Evolutionary conservation across 2,797 vertebrate genomes (phyloP).

Genomic region (Spondyliosoma cantharus): DNA sequence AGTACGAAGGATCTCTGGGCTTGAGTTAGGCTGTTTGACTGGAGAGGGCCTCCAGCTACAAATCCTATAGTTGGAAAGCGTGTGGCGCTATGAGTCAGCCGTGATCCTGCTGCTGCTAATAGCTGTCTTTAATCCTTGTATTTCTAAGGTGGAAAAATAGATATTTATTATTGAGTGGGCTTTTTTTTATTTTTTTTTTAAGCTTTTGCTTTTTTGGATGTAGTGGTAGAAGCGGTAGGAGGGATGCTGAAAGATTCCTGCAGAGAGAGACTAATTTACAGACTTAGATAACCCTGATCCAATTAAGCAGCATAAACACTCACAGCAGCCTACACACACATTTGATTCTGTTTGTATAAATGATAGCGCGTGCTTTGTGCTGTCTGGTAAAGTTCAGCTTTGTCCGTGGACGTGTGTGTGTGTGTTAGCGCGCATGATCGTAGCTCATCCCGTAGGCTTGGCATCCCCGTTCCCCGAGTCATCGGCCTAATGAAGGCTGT

Average conservation of each 20-base stretch:
- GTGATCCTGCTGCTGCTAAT: slow-evolving; percentile 30
- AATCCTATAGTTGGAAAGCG: slow-evolving; percentile 43
- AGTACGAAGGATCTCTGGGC: slow-evolving; percentile 30
- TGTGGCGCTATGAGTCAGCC: slow-evolving; percentile 28
- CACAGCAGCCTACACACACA: slow-evolving; percentile 43
- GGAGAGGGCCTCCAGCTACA: slow-evolving; percentile 44
- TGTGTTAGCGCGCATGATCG: slow-evolving; percentile 15
- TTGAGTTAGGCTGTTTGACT: slow-evolving; percentile 32
- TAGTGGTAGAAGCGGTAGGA: slow-evolving; percentile 23
- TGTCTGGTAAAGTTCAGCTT: slow-evolving; percentile 22
- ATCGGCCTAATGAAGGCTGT: slow-evolving; percentile 56
- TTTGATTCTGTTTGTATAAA: slow-evolving; percentile 45
- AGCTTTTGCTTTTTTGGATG: slow-evolving; percentile 25
- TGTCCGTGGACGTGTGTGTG: background rate
- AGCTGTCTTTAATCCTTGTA: slow-evolving; percentile 2
- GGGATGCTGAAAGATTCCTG: slow-evolving; percentile 52
- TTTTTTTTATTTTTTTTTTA: slow-evolving; percentile 1
- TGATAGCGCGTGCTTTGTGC: slow-evolving; percentile 13
- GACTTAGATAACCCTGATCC: slow-evolving; percentile 66
- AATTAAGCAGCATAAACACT: slow-evolving; percentile 67
- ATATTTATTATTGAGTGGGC: slow-evolving; percentile 27
- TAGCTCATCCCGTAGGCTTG: slow-evolving; percentile 39
- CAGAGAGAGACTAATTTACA: slow-evolving; percentile 67
- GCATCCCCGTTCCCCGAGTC: slow-evolving; percentile 26
- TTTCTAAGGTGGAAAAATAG: slow-evolving; percentile 5